phyloP scores from a whole-genome alignment of 1,140 invertebrate species.

The Heliconius congener region DNA sequence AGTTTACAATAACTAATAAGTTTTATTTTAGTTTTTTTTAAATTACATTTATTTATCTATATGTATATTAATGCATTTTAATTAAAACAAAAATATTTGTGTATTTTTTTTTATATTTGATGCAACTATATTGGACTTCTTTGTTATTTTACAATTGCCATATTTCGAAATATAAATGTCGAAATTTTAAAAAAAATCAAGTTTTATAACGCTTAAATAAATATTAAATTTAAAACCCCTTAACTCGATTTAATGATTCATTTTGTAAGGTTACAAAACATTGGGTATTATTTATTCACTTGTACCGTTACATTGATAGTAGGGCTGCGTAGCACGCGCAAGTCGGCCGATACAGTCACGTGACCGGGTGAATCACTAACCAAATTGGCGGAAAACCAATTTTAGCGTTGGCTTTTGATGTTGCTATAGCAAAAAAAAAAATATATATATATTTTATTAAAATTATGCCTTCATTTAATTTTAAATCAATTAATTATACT shows the following conservation, averaged over 20 bases:
- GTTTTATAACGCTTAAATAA: background rate
- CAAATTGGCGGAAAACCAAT: conserved; percentile 5
- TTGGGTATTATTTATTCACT: background rate
- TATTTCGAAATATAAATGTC: too few species aligned
- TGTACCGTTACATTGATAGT: background rate
- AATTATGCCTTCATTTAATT: background rate
- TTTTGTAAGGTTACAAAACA: conserved; percentile 1
- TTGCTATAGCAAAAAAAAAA: background rate
- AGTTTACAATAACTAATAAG: too few species aligned
- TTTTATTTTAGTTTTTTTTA: too few species aligned
- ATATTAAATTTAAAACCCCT: background rate
- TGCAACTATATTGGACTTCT: too few species aligned
- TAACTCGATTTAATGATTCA: background rate
- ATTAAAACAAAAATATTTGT: too few species aligned
- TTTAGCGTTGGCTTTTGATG: background rate
- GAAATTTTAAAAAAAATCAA: too few species aligned
- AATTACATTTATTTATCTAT: too few species aligned
- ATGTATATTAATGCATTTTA: too few species aligned
- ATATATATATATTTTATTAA: background rate
- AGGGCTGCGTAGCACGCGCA: background rate
- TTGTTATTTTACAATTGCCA: too few species aligned
- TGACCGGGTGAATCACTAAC: background rate
- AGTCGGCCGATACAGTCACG: background rate
- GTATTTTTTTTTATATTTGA: too few species aligned
- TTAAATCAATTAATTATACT: background rate